Base-by-base conservation (phyloP, 2,797 vertebrate species). In the Anguilla megastoma region DNA sequence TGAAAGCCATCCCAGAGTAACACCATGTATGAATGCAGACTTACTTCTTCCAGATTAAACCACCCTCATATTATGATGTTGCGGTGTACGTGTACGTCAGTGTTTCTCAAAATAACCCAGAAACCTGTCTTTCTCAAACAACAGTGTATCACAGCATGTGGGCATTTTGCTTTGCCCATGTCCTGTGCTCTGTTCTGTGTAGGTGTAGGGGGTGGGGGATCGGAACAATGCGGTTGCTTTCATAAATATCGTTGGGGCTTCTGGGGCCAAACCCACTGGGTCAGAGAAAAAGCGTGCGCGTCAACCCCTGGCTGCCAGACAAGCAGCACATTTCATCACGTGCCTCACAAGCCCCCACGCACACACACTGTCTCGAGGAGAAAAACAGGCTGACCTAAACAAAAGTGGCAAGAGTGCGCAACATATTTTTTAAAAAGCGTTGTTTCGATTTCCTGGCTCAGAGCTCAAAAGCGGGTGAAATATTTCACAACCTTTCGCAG, bases 401-500 rank as follows among this genome's bases (percentile, higher is more conserved):
- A 76, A 76, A 76, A 76, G 30, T 76, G 12, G 71, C 4, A 45
- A 76, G 33, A 80, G 76, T 16, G 76, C 2, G 79, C 18, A 1
- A 21, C 45, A 82, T 41, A 63, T 63, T 69, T 69, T n/a, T n/a
- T n/a, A 82, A 48, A 82, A 82, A 58, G 16, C 0, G 7, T 6
- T 8, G 79, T 79, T 79, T 79, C 36, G 14, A 79, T 36, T 82
- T 82, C 79, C 79, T 82, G 41, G 21, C 41, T 50, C 41, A 8
- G 24, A 16, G 54, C 48, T 88, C 12, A 18, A 36, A 79, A 71
- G 27, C 2, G 12, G 76, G 36, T 48, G 8, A 48, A 83, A 58
- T 24, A 60, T 88, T 88, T 85, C 71, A 56, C 74, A 88, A 88
- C 84, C 87, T 58, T 45, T 71, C 2, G 33, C 71, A 21, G 9